Conservation (phyloP, 2,888 invertebrate genomes). For the Colostygia pectinataria region DNA sequence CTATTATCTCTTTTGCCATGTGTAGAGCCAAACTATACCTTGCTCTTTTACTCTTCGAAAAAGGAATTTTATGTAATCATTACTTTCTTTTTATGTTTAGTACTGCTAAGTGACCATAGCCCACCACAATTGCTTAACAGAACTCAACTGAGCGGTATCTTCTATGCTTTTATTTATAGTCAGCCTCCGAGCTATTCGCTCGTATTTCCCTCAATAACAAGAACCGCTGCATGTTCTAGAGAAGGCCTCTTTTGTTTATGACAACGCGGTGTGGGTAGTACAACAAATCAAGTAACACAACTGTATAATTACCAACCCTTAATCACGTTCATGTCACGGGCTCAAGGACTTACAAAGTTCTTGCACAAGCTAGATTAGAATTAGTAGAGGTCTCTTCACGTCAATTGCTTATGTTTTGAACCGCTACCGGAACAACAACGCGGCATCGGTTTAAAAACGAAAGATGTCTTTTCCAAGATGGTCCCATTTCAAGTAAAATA, state of each 20-base stretch:
- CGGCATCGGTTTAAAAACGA: too few species aligned
- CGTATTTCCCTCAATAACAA: conserved; percentile 25
- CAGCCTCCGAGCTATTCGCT: conserved; percentile 14
- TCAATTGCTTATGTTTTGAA: too few species aligned
- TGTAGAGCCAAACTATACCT: too few species aligned
- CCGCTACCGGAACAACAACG: too few species aligned
- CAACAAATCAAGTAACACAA: conserved; percentile 12
- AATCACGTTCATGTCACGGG: too few species aligned
- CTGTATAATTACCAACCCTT: not conserved
- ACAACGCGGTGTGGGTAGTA: conserved; percentile 44
- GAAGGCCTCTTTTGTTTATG: conserved; percentile 55
- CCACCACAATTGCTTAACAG: conserved; percentile 3
- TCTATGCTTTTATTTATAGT: conserved; percentile 24
- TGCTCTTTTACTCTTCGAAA: too few species aligned
- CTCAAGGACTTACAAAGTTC: too few species aligned
- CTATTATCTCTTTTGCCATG: too few species aligned
- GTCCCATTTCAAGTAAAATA: too few species aligned
- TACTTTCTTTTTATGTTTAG: not conserved
- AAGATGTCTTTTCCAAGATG: too few species aligned
- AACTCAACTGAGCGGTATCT: conserved; percentile 2
- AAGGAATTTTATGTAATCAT: not conserved
- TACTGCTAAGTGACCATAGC: not conserved
- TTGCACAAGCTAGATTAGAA: too few species aligned
- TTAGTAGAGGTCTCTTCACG: too few species aligned
- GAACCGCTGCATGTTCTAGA: conserved; percentile 30